These are phyloP conservation scores for Nomada fabriciana DNA, from an alignment of 2,888 invertebrate genomes.

Conservation along the genomic window DNA sequence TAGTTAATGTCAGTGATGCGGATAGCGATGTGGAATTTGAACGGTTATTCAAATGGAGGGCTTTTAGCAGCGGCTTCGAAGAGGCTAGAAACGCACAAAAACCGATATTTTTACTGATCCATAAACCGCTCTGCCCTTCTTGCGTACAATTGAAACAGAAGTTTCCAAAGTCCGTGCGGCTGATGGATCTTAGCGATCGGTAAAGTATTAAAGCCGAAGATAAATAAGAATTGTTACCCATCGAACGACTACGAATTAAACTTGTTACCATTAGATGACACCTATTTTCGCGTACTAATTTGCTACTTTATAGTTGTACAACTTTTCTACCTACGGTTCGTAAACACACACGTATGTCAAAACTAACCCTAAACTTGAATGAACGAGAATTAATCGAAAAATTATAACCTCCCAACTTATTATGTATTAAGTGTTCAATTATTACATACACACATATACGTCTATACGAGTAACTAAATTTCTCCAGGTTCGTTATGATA, in stretches of 20 bases:
- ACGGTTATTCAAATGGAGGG: constrained; percentile 72
- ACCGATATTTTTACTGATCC: constrained; percentile 88
- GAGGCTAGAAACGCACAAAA: constrained; percentile 80
- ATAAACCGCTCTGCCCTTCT: constrained; percentile 89
- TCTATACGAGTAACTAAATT: not conserved
- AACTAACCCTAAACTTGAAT: not conserved
- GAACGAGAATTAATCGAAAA: too few relatives aligned
- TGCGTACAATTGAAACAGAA: constrained; percentile 88
- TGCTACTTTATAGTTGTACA: not conserved
- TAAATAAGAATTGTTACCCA: not conserved
- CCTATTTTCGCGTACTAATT: not conserved
- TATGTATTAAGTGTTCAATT: too few relatives aligned
- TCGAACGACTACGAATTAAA: not conserved
- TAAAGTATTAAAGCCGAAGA: constrained; percentile 39
- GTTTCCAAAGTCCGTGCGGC: constrained; percentile 86
- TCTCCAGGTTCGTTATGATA: constrained; percentile 88
- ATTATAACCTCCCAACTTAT: too few relatives aligned
- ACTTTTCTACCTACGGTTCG: too few relatives aligned
- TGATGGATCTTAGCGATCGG: constrained; percentile 86
- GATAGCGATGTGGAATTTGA: constrained; percentile 69
- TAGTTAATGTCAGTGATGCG: constrained; percentile 6
- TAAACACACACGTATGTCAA: too few relatives aligned
- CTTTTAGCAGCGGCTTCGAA: constrained; percentile 68
- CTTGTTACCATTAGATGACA: not conserved
- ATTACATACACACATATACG: too few relatives aligned